phyloP scores from a whole-genome alignment of 2,113 vertebrate genomes.

The Grammomys dolichurus region DNA sequence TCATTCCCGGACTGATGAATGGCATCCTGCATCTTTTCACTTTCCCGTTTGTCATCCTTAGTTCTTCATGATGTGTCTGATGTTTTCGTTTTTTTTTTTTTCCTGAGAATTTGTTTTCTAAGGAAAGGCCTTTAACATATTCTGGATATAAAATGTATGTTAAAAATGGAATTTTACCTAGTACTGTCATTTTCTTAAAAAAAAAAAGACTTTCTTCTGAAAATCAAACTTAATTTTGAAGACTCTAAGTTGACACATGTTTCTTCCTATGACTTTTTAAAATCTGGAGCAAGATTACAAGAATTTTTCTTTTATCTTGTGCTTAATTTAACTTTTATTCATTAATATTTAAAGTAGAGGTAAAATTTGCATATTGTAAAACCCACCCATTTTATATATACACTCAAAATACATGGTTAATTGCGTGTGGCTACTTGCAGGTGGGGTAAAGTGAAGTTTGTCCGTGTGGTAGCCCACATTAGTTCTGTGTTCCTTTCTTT shows the following conservation, averaged over 20 bases:
- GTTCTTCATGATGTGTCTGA: background rate
- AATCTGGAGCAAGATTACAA: background rate
- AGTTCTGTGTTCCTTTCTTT: background rate
- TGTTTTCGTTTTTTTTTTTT: background rate
- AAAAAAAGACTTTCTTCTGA: background rate
- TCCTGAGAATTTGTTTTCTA: background rate
- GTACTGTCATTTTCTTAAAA: background rate
- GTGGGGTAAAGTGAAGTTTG: background rate
- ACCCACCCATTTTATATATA: background rate
- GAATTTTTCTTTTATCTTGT: background rate
- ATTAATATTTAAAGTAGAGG: background rate
- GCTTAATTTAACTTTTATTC: background rate
- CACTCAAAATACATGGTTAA: background rate
- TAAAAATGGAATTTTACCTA: constrained; percentile 26
- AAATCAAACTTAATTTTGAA: background rate
- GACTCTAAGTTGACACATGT: constrained; percentile 8
- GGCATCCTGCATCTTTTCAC: background rate
- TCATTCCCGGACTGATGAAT: background rate
- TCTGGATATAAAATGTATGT: background rate
- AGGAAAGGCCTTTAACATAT: constrained; percentile 2
- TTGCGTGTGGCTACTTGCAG: background rate
- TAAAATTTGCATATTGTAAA: background rate
- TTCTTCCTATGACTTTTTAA: background rate
- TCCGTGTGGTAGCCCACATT: background rate
- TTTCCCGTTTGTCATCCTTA: background rate